A percentile compares a stretch with the other conserved stretches of the same genome.
These are phyloP conservation scores for Spea bombifrons DNA, from an alignment of 2,113 vertebrate genomes.

Conservation along the genomic window DNA sequence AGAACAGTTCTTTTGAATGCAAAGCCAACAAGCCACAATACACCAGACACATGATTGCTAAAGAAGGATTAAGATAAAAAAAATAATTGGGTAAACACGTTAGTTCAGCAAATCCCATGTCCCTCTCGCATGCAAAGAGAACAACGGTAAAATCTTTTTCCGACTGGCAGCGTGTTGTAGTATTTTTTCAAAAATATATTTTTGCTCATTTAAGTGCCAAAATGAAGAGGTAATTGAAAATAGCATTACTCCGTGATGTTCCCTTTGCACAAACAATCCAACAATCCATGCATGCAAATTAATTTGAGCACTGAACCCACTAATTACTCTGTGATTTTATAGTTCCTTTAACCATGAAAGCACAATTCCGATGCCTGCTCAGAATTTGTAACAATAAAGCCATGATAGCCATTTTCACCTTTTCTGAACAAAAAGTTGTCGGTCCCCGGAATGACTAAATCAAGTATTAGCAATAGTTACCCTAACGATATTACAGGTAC, in stretches of 20 bases:
- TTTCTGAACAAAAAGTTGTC: constrained; percentile 44
- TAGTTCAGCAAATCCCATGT: no score
- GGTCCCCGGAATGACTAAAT: constrained; percentile 50
- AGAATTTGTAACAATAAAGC: constrained; percentile 36
- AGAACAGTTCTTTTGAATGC: no score
- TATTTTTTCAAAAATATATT: no score
- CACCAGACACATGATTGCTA: no score
- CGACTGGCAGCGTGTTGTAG: no score
- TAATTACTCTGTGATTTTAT: constrained; percentile 37
- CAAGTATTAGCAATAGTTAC: constrained; percentile 58
- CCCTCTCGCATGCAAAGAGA: no score
- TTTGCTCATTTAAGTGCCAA: constrained; percentile 1
- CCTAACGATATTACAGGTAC: constrained; percentile 54
- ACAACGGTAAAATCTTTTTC: no score
- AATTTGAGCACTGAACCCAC: constrained; percentile 40
- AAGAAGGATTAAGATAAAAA: no score
- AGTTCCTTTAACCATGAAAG: constrained; percentile 34
- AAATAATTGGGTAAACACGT: no score
- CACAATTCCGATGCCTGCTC: constrained; percentile 29
- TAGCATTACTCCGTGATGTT: constrained; percentile 20
- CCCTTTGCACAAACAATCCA: constrained; percentile 24
- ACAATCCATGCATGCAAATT: constrained; percentile 29
- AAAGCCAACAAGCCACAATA: no score
- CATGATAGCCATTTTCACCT: not conserved
- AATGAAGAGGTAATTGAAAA: constrained; percentile 35